Percentiles rank a stretch among this genome's conserved stretches.
phyloP scores from a whole-genome alignment of 2,888 invertebrate genomes.

The Ochropleura leucogaster region DNA sequence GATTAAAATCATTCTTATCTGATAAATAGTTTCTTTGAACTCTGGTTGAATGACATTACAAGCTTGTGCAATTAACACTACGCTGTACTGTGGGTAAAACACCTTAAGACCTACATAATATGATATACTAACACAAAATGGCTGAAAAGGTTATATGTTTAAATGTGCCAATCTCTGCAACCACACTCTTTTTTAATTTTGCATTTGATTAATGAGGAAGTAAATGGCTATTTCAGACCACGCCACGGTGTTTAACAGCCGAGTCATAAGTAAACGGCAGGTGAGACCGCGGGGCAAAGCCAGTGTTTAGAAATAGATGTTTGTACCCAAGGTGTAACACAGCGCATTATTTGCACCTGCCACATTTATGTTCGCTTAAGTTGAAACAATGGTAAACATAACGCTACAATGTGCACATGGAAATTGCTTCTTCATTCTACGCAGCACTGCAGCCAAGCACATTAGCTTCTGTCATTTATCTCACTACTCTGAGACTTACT shows the following conservation, averaged over 20 bases:
- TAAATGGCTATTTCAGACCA: neutral
- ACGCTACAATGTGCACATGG: neutral
- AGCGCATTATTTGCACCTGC: slow-evolving; percentile 29
- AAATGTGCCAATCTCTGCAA: neutral
- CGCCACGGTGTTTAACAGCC: neutral
- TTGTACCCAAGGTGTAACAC: neutral
- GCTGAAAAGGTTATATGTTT: neutral
- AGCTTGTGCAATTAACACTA: slow-evolving; percentile 26
- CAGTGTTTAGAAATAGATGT: neutral
- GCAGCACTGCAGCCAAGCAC: slow-evolving; percentile 31
- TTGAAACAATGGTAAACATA: slow-evolving; percentile 12
- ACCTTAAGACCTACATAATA: neutral
- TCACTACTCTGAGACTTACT: slow-evolving; percentile 57
- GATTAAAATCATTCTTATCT: slow-evolving; percentile 32
- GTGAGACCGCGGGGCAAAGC: neutral
- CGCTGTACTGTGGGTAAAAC: neutral
- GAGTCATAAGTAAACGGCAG: neutral
- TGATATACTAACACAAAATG: neutral
- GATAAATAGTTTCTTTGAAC: slow-evolving; percentile 33
- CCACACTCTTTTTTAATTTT: neutral
- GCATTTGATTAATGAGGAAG: neutral
- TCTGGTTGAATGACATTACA: slow-evolving; percentile 38
- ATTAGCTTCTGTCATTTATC: slow-evolving; percentile 58
- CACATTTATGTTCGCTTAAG: slow-evolving; percentile 11
- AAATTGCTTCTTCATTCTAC: slow-evolving; percentile 15